A percentile compares a stretch with the other conserved stretches of the same genome.
These are phyloP conservation scores for Chouioia cunea DNA, from an alignment of 2,888 invertebrate species.

Conservation along the genomic window DNA sequence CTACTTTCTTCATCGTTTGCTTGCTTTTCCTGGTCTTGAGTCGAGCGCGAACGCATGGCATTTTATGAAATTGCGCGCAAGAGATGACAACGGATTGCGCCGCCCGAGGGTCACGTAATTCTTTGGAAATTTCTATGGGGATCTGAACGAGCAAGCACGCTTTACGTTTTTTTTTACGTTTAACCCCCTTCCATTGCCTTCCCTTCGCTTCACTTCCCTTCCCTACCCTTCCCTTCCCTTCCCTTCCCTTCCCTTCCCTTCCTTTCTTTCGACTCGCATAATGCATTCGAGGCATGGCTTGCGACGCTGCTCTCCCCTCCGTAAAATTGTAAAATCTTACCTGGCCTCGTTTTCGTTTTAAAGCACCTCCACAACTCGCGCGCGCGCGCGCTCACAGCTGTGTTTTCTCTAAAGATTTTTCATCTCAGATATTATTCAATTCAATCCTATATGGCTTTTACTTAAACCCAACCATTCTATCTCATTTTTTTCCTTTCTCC, in stretches of 20 bases:
- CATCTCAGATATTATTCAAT: conserved; percentile 53
- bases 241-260: conserved; percentile 25
- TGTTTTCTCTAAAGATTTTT: conserved; percentile 64
- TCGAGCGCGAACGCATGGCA: conserved; percentile 22
- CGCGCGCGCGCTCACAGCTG: conserved; percentile 54
- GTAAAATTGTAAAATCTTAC: conserved; percentile 48
- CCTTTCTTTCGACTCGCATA: conserved; percentile 39
- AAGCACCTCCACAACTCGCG: neutral
- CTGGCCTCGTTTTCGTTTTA: conserved; percentile 23
- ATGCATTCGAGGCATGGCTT: conserved; percentile 18
- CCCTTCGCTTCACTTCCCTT: conserved; percentile 30
- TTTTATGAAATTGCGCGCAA: conserved; percentile 63
- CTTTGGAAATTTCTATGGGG: conserved; percentile 35
- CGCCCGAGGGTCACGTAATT: conserved; percentile 21
- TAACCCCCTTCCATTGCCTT: conserved; percentile 49
- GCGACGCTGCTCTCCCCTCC: conserved; percentile 23
- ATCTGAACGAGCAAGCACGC: neutral
- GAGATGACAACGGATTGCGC: conserved; percentile 63
- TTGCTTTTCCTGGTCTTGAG: too few relatives aligned
- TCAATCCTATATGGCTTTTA: too few relatives aligned
- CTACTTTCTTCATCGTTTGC: too few relatives aligned
- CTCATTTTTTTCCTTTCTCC: too few relatives aligned
- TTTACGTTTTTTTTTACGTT: neutral
- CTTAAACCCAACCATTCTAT: too few relatives aligned
- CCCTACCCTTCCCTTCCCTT: conserved; percentile 19